Conservation (phyloP, 2,113 vertebrate genomes). For the Sinosuthora webbiana region DNA sequence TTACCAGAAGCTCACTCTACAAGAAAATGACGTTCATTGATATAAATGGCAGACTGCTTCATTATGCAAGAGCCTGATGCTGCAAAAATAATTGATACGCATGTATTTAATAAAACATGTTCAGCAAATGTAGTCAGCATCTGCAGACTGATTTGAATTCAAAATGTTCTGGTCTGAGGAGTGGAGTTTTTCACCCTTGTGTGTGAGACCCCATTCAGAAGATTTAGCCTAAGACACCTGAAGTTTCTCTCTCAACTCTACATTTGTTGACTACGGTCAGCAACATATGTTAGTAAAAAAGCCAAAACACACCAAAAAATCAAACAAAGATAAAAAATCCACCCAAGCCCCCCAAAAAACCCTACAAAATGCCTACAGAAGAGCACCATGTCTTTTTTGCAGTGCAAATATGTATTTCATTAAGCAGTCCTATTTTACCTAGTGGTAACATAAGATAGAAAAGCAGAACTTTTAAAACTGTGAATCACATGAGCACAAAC, state of each 20-base stretch:
- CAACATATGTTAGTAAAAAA: background rate
- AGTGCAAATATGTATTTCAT: background rate
- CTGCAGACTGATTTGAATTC: background rate
- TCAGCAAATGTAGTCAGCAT: background rate
- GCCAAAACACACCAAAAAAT: background rate
- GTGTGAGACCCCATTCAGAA: background rate
- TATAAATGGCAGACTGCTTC: background rate
- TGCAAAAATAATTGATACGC: background rate
- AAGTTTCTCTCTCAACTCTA: background rate
- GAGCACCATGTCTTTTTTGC: background rate
- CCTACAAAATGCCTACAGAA: background rate
- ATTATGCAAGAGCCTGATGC: background rate
- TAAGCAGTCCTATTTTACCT: slow-evolving; percentile 24
- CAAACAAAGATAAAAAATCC: background rate
- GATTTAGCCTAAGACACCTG: background rate
- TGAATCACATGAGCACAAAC: background rate
- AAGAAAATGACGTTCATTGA: background rate
- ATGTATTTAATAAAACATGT: background rate
- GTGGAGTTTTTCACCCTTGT: background rate
- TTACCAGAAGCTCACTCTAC: background rate
- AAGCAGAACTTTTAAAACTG: background rate
- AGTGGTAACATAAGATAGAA: background rate
- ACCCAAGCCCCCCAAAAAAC: rapidly evolving
- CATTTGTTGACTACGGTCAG: background rate
- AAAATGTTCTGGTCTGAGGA: background rate